Evolutionary conservation across 2,797 vertebrate species (phyloP), one percentile per base, ranked within the genome.

Genomic region (Pangasius djambal): DNA sequence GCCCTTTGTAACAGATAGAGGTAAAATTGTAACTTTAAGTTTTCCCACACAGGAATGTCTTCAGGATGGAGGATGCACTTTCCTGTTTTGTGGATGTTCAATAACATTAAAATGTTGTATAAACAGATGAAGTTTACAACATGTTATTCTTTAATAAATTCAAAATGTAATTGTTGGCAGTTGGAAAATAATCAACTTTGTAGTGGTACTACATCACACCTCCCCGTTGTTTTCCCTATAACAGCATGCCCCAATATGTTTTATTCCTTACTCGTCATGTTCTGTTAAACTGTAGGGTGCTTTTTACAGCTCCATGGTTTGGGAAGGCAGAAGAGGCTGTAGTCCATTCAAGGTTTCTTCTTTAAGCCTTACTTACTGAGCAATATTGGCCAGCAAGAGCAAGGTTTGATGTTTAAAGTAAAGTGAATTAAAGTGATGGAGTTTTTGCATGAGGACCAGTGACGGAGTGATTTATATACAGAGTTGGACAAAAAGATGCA

Each of bases 381-480:
- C 7, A 8, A 18, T 48, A 75, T 48, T 4, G 2, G 40, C 40
- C 70, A 70, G 67, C 67, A 70, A 70, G 15, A 40, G 20, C 20
- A 75, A 75, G 44, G 40, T 28, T 78, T 52, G 5, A 78, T 52
- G 50, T 78, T 55, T 52, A 31, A 78, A 55, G 25, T 44, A 40
- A 40, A 40, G 40, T 40, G 40, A 40, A 40, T 40, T 40, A 40
- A 40, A 44, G 40, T 74, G 22, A 74, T 40, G 12, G 37, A 74
- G 40, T 55, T 61, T 28, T 82, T 82, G 57, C 79, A 40, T 82
- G 79, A 82, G 9, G 34, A 65, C 40, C 74, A 37, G 52, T 70
- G 55, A 75, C 84, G 15, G 52, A 72, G 48, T 72, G 59, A 63
- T 48, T 61, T 34, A 37, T 85, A 48, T 75, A 83, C 57, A 75